phyloP scores from a whole-genome alignment of 2,113 vertebrate species.

The Bothrops jararaca region DNA sequence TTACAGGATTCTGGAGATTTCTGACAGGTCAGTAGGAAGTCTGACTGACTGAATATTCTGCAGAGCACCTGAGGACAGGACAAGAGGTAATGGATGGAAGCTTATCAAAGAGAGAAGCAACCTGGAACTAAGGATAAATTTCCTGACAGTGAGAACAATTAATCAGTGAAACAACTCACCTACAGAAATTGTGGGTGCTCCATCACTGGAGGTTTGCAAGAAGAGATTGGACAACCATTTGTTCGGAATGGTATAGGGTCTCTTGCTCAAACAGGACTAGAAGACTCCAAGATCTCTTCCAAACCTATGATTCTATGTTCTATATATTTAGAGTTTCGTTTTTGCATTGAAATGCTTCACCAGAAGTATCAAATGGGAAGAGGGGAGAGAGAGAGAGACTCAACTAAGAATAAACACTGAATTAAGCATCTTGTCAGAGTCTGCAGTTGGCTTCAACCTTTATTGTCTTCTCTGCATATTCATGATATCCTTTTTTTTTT shows the following conservation, averaged over 20 bases:
- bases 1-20: neutral
- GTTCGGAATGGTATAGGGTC: too few species aligned
- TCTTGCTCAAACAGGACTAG: too few species aligned
- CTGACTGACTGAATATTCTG: neutral
- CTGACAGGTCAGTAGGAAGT: neutral
- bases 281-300: too few species aligned
- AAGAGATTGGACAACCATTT: neutral
- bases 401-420: slow-evolving; percentile 53
- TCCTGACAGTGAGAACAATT: too few species aligned
- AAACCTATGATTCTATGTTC: neutral
- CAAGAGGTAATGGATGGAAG: too few species aligned
- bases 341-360: slow-evolving; percentile 47
- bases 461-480: slow-evolving; percentile 57
- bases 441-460: slow-evolving; percentile 63
- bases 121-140: too few species aligned
- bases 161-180: too few species aligned
- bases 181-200: too few species aligned
- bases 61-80: too few species aligned
- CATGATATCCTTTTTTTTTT: slow-evolving; percentile 59
- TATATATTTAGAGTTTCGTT: neutral
- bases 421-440: slow-evolving; percentile 45
- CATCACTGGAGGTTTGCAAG: too few species aligned
- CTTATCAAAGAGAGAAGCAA: too few species aligned
- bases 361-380: neutral
- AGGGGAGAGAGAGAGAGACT: neutral